A percentile compares a stretch with the other conserved stretches of the same genome.
These are phyloP conservation scores for Phrynocephalus forsythii DNA, from an alignment of 2,797 vertebrate species.

Conservation along the genomic window DNA sequence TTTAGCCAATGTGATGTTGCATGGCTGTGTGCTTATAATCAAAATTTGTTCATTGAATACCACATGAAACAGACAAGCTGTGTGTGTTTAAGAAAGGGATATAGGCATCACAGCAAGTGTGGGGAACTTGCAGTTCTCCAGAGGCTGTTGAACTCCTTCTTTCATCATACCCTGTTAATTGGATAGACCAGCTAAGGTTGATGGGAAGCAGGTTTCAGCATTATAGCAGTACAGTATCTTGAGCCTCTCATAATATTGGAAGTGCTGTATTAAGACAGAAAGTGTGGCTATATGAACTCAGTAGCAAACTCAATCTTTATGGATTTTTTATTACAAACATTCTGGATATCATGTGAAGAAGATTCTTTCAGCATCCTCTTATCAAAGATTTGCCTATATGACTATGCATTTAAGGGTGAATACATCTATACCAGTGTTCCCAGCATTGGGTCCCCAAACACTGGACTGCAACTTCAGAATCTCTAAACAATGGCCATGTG, in stretches of 20 bases:
- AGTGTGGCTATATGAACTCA: neutral
- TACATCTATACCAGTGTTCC: neutral
- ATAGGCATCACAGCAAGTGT: neutral
- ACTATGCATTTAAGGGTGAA: neutral
- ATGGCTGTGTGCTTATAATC: neutral
- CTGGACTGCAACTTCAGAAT: no score
- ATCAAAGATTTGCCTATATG: neutral
- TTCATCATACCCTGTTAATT: neutral
- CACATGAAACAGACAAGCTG: neutral
- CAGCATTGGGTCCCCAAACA: neutral
- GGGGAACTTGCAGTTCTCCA: neutral
- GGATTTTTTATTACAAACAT: neutral
- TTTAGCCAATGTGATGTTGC: no score
- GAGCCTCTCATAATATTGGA: neutral
- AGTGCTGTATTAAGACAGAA: neutral
- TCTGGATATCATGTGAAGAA: neutral
- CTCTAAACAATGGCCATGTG: no score
- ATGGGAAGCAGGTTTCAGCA: neutral
- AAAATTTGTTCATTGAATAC: neutral
- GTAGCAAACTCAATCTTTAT: neutral
- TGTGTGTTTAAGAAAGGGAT: neutral
- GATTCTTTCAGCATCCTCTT: neutral
- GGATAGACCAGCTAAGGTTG: neutral
- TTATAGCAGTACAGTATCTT: neutral
- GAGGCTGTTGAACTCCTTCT: neutral